Evolutionary conservation across 1,140 invertebrate species (phyloP).

Genomic region (Drosophila pandora): DNA sequence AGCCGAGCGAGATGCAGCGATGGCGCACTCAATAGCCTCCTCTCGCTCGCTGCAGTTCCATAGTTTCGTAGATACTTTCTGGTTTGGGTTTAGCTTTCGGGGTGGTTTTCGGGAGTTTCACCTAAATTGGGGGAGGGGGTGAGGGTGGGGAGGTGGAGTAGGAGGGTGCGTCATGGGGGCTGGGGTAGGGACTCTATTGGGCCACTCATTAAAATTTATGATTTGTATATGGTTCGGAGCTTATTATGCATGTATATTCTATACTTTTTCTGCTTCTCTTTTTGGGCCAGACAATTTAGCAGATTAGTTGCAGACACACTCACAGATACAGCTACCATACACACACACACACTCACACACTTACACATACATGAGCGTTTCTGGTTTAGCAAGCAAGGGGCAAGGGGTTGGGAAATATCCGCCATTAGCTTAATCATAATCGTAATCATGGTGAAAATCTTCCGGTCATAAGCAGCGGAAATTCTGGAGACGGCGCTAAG

Average conservation of each 20-base stretch:
- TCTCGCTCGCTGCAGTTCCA: constrained; percentile 63
- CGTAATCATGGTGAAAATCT: constrained; percentile 74
- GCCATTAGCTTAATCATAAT: constrained; percentile 79
- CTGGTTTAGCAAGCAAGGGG: constrained; percentile 10
- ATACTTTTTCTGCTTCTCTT: constrained; percentile 16
- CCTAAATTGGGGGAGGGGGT: constrained; percentile 15
- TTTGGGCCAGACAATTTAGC: constrained; percentile 74
- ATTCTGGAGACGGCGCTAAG: constrained; percentile 71
- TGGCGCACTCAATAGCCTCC: constrained; percentile 40
- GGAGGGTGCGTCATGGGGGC: not conserved
- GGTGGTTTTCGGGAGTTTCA: constrained; percentile 30
- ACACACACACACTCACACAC: not conserved
- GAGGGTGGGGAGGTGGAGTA: not conserved
- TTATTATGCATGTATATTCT: constrained; percentile 67
- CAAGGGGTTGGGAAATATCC: constrained; percentile 70
- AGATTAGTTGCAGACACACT: constrained; percentile 71
- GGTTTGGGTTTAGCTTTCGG: constrained; percentile 5
- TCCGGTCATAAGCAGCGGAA: constrained; percentile 78
- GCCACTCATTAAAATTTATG: constrained; percentile 80
- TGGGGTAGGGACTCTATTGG: constrained; percentile 17
- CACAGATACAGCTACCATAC: too few relatives aligned
- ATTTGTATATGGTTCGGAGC: constrained; percentile 71
- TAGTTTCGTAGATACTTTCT: constrained; percentile 24
- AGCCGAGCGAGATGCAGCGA: constrained; percentile 54
- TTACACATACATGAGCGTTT: too few relatives aligned